Percentiles rank a stretch among this genome's conserved stretches.
Conservation (phyloP, 2,888 invertebrate species). For the Sepioteuthis lessoniana region DNA sequence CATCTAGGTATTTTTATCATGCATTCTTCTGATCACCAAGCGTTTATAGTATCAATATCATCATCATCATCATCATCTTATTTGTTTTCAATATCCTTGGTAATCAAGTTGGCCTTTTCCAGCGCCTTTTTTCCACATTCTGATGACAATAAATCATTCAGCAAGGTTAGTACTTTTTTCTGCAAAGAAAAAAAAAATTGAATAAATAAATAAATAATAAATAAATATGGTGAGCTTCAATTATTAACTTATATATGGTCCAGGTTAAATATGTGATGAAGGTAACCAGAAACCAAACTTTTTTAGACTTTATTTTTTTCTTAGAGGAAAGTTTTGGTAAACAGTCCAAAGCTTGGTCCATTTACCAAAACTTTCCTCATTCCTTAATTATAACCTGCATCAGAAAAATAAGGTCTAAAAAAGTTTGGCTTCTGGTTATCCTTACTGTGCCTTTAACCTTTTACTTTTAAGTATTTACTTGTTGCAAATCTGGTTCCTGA, state of each 20-base stretch:
- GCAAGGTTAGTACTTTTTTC: background rate
- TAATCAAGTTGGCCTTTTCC: background rate
- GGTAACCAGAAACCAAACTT: no score
- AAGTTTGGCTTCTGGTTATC: no score
- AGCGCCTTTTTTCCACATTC: background rate
- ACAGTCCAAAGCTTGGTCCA: no score
- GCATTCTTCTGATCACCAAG: background rate
- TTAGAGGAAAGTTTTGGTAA: no score
- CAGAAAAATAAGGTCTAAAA: no score
- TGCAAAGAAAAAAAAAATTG: background rate
- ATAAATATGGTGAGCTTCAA: background rate
- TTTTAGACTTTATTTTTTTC: no score
- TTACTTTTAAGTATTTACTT: no score
- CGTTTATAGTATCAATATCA: background rate
- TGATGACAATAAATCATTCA: background rate
- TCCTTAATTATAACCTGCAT: no score
- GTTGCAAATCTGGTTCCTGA: no score
- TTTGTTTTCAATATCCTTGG: background rate
- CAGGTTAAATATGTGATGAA: no score
- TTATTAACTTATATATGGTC: background rate
- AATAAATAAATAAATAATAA: background rate
- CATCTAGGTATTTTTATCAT: background rate
- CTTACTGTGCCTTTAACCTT: no score
- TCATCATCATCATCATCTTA: accelerated
- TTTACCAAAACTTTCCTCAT: no score